phyloP scores from a whole-genome alignment of 1,140 invertebrate species.

The Subanguina moxae region DNA sequence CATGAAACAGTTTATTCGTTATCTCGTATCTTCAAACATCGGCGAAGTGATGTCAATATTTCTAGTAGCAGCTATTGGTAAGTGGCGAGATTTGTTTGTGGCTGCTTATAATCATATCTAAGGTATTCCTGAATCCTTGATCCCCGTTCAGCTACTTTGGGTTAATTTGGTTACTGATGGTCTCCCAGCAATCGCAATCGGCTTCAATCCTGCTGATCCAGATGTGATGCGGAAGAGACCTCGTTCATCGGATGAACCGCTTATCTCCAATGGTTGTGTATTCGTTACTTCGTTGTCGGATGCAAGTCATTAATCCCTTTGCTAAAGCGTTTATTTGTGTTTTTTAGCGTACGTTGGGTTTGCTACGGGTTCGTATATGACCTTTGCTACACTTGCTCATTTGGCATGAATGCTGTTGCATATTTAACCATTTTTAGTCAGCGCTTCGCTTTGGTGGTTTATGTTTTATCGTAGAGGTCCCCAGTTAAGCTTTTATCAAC shows the following conservation, averaged over 20 bases:
- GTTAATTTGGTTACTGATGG: slow-evolving; percentile 99
- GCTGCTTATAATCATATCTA: neutral
- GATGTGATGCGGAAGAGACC: slow-evolving; percentile 99
- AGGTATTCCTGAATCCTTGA: slow-evolving; percentile 96
- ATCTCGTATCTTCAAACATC: slow-evolving; percentile 99
- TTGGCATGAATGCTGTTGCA: too few relatives aligned
- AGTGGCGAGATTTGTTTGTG: neutral
- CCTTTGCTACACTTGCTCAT: too few relatives aligned
- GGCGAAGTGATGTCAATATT: slow-evolving; percentile 98
- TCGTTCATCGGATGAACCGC: slow-evolving; percentile 88
- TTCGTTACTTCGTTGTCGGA: slow-evolving; percentile 92
- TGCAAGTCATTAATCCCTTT: slow-evolving; percentile 60
- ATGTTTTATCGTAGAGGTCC: slow-evolving; percentile 88
- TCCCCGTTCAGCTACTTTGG: slow-evolving; percentile 98
- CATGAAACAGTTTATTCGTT: slow-evolving; percentile 99
- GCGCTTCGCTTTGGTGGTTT: slow-evolving; percentile 99
- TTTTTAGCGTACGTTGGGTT: slow-evolving; percentile 77
- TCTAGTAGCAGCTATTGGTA: slow-evolving; percentile 86
- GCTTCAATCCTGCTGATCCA: slow-evolving; percentile 98
- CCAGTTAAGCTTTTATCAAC: slow-evolving; percentile 90
- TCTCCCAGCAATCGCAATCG: slow-evolving; percentile 96
- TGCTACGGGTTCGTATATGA: too few relatives aligned
- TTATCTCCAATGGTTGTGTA: slow-evolving; percentile 99
- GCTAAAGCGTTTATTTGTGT: neutral
- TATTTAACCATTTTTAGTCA: too few relatives aligned